A percentile compares a stretch with the other conserved stretches of the same genome.
phyloP scores from a whole-genome alignment of 2,797 vertebrate genomes.

The Linurgus olivaceus region DNA sequence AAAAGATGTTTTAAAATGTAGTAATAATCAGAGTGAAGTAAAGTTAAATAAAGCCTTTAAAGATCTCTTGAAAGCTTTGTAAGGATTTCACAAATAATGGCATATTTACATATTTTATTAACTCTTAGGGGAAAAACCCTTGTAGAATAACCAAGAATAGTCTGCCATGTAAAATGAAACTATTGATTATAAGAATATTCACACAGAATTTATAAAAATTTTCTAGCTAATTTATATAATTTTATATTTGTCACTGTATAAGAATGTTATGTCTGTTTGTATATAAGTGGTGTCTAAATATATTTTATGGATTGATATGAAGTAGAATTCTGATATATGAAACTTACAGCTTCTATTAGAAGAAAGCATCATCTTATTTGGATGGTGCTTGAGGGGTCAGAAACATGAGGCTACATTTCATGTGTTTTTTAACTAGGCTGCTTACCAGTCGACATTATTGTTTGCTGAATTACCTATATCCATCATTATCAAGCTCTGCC shows the following conservation, averaged over 20 bases:
- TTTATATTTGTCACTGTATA: background rate
- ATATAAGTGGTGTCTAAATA: background rate
- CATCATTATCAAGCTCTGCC: slow-evolving; percentile 22
- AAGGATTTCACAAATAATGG: background rate
- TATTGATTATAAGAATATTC: background rate
- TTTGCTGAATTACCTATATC: slow-evolving; percentile 36
- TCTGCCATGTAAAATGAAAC: background rate
- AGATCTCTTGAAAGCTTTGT: background rate
- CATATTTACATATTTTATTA: background rate
- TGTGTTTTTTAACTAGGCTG: slow-evolving; percentile 29
- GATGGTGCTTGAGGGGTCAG: background rate
- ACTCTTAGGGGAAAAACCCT: background rate
- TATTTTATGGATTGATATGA: background rate
- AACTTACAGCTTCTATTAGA: background rate
- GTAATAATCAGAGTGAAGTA: background rate
- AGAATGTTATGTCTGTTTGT: background rate
- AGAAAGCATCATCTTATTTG: background rate
- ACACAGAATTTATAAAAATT: background rate
- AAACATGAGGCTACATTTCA: slow-evolving; percentile 38
- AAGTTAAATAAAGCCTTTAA: background rate
- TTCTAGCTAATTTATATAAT: background rate
- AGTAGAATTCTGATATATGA: background rate
- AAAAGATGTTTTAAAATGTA: background rate
- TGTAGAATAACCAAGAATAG: background rate
- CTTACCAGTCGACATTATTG: background rate